Evolutionary conservation across 2,888 invertebrate species (phyloP).

Genomic region (Cephus pygmeus): DNA sequence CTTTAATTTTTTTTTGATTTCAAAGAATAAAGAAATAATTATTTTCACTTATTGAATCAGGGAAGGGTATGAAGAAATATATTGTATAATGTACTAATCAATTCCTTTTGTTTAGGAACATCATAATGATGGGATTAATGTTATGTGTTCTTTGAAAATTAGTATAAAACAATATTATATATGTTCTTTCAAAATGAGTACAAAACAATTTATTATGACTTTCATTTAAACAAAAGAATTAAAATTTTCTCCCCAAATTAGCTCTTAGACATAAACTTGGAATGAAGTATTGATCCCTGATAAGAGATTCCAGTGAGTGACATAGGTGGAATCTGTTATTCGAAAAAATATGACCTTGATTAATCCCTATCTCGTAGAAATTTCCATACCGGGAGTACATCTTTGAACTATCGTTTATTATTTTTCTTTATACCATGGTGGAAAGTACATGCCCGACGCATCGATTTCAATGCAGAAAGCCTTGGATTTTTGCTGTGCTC

Average conservation of each 20-base stretch:
- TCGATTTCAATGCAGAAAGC: too few species aligned
- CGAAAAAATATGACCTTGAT: not conserved
- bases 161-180: not conserved
- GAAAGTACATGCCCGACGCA: too few species aligned
- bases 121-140: not conserved
- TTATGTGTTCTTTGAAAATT: not conserved
- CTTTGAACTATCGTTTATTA: not conserved
- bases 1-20: not conserved
- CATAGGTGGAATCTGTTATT: not conserved
- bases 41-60: not conserved
- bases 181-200: not conserved
- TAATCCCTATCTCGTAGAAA: not conserved
- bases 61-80: not conserved
- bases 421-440: not conserved
- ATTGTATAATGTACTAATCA: not conserved
- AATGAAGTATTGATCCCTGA: constrained; percentile 2
- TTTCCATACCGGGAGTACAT: not conserved
- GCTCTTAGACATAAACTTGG: not conserved
- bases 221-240: not conserved
- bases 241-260: not conserved
- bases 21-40: not conserved
- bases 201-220: constrained; percentile 4
- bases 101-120: not conserved
- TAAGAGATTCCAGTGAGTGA: not conserved
- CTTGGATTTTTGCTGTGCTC: too few species aligned